phyloP scores from a whole-genome alignment of 2,888 invertebrate species.

The Xestia c-nigrum region DNA sequence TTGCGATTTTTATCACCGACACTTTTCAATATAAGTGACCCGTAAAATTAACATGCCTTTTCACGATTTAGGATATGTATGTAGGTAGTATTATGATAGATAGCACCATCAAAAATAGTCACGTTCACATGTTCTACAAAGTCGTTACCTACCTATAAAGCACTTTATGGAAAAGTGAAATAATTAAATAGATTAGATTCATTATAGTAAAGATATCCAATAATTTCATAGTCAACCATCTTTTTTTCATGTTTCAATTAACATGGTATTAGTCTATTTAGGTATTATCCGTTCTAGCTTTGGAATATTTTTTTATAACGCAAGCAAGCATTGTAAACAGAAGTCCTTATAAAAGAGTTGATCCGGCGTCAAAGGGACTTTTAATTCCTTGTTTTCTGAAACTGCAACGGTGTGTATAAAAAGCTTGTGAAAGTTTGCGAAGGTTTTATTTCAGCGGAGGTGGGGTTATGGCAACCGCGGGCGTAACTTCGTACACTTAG shows the following conservation, averaged over 20 bases:
- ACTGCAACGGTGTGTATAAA: constrained; percentile 78
- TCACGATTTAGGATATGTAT: constrained; percentile 55
- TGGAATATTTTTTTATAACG: constrained; percentile 18
- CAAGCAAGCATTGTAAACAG: constrained; percentile 27
- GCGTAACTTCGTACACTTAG: constrained; percentile 81
- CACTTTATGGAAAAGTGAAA: not conserved
- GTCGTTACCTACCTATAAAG: not conserved
- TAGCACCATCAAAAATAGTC: constrained; percentile 12
- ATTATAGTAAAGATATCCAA: not conserved
- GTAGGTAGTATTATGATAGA: constrained; percentile 45
- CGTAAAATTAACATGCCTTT: constrained; percentile 71
- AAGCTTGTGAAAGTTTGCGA: constrained; percentile 76
- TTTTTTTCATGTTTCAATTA: not conserved
- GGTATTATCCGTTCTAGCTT: not conserved
- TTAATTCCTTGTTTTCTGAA: constrained; percentile 76
- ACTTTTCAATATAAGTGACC: constrained; percentile 74
- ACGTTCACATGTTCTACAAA: constrained; percentile 2
- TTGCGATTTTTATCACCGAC: constrained; percentile 72
- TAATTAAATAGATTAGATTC: not conserved
- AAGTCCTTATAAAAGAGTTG: constrained; percentile 64
- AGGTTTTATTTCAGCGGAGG: constrained; percentile 78
- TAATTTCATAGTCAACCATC: not conserved
- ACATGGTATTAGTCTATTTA: not conserved
- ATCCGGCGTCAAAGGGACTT: constrained; percentile 68
- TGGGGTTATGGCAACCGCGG: constrained; percentile 76